Base-by-base conservation (phyloP, 2,888 invertebrate species). In the Lampropteryx suffumata region DNA sequence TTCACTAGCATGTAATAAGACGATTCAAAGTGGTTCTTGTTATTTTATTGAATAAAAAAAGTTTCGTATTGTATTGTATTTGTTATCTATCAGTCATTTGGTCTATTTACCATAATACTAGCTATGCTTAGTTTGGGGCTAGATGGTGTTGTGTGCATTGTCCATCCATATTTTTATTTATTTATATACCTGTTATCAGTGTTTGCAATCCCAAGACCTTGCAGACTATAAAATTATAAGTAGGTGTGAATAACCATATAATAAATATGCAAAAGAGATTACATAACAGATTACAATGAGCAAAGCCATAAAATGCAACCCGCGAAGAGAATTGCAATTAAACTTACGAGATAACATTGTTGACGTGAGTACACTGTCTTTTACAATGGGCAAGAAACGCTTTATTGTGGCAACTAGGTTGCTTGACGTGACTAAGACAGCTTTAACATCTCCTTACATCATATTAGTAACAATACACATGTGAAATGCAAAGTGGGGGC, bases 301-400 rank as follows among this genome's bases (percentile, higher is more conserved):
- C 8, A 30, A 30, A 36, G 44, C 9, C 29, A 29, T 44, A 44
- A 57, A 45, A 42, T 17, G 44, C 36, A 34, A 9, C 12, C 40
- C 24, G 33, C 33, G 34, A 28, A 35, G 11, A 36, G 13, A 39
- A n/a, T 14, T 36, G 30, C 30, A 47, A 42, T 45, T 47, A 52
- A 51, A 42, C 28, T 35, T n/a, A 3, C 28, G 12, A 50, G 49
- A 46, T 41, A 53, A 28, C 44, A 45, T 45, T 53, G 44, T 49
- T 43, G 43, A 44, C 43, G 46, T 33, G 29, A 13, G 26, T 26
- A 40, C 34, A 27, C 35, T 37, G 37, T n/a, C 29, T 28, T 12
- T 36, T 35, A 43, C 27, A 42, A 43, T 43, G 4, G 4, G 43
- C 27, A 30, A 7, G 35, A 30, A 37, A 13, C 35, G 24, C n/a